Evolutionary conservation across 2,113 vertebrate species (phyloP), one percentile per base, ranked within the genome.

Genomic region (Trogon melanurus): DNA sequence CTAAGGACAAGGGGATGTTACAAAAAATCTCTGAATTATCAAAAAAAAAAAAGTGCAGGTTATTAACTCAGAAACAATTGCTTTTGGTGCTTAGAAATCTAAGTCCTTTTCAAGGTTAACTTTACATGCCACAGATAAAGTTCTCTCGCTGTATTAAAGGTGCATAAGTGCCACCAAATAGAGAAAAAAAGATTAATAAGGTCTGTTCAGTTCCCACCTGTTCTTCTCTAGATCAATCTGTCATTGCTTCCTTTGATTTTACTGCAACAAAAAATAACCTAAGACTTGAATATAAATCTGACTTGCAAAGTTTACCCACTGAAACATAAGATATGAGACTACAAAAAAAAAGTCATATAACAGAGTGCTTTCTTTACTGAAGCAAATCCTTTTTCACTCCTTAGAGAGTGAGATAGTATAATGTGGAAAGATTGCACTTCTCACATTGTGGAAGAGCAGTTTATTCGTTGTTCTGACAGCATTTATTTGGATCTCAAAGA

Each of bases 291-390:
- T 93, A 96, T 96, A 97, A 93, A 96, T 96, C 93, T 96, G 88
- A 90, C 85, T 95, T 96, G 91, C 93, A 88, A 88, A 95, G 94
- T 94, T 96, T 95, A 94, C 88, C 71, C 88, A 90, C 54, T 96
- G 94, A 88, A 96, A 95, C 64, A 45, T 80, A 91, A 96, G 93
- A 93, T 64, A 85, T 83, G 85, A 91, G 79, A 78, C 75, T 67
- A 67, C 72, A 84, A 74, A 91, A 74, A 67, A 48, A 85, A 83
- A 96, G 75, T 80, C 32, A 14, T 91, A 79, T 67, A 93, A 83
- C 67, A 84, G 85, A 94, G 72, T 53, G 50, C 48, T 51, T 96
- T 80, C 85, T 86, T 93, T 86, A 71, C 74, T 62, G 82, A 86
- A 94, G 95, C 71, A 96, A 96, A 93, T 90, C 85, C 45, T 69